Base-by-base conservation (phyloP, 2,888 invertebrate genomes). In the Nomada fabriciana region DNA sequence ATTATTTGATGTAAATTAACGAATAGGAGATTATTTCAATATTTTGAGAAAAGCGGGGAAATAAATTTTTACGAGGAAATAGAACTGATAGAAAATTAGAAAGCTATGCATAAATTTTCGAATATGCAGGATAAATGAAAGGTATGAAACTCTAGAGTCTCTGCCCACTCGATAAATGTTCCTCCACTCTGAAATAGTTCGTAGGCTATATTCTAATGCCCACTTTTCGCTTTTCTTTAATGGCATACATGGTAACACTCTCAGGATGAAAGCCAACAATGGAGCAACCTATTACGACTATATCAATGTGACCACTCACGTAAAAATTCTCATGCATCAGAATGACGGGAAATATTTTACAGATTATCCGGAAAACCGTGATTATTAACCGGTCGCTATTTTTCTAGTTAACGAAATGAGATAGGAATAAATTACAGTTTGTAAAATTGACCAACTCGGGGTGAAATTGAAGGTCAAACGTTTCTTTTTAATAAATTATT, bases 91-190 rank as follows among this genome's bases (percentile, higher is more conserved):
- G 13, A 4, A 10, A 13, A 43, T 42, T n/a, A 9, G 23, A 15
- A 11, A 23, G 13, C 18, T 9, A 50, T 23, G 23, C 63, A 52
- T 57, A 64, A 25, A 50, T 23, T 65, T 76, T 82, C 57, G 43
- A 68, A 25, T 60, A 55, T 53, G 67, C 71, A 3, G 53, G 65
- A 10, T 52, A 59, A 50, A 67, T 74, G 52, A 74, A 63, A 13
- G 50, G 63, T 29, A 78, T 71, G 69, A 68, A 52, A 65, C 29
- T 61, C 42, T 50, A 59, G 15, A 71, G 70, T 36, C 29, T 81
- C 43, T 86, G 83, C 80, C 76, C 83, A 10, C 15, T 67, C 42
- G 64, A 76, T 29, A 71, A 78, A 64, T 63, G 47, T n/a, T 68
- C 63, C 11, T 53, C 78, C 15, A 10, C 59, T 36, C 13, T 78